Evolutionary conservation across 2,113 vertebrate species (phyloP).

Genomic region (Thunnus maccoyii): DNA sequence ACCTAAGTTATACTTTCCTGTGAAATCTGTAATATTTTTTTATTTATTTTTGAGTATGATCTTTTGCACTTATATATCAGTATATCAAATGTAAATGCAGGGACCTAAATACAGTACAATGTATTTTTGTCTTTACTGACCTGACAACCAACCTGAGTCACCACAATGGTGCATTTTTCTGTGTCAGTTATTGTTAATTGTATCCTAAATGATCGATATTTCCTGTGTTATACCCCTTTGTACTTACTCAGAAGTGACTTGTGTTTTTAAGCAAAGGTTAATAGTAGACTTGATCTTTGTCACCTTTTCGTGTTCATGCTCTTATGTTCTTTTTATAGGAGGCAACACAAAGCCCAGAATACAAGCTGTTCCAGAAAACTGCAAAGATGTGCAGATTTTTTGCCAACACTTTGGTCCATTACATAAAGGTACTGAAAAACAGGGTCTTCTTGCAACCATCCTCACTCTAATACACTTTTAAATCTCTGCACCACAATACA

Average conservation of each 20-base stretch:
- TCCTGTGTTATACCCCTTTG: neutral
- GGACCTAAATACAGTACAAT: neutral
- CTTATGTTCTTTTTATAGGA: conserved; percentile 82
- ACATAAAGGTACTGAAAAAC: conserved; percentile 89
- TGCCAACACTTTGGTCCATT: conserved; percentile 95
- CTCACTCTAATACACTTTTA: neutral
- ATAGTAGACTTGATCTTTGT: neutral
- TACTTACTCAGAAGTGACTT: neutral
- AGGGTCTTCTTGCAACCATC: rapidly evolving
- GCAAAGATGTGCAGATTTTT: conserved; percentile 96
- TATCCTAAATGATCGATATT: neutral
- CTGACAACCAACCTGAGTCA: neutral
- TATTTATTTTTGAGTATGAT: too few relatives aligned
- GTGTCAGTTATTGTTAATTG: neutral
- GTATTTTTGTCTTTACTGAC: conserved; percentile 13
- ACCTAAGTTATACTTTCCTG: too few relatives aligned
- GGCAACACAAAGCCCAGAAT: conserved; percentile 83
- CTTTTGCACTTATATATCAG: too few relatives aligned
- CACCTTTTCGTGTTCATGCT: conserved; percentile 20
- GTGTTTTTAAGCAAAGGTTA: conserved; percentile 12
- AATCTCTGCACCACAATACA: neutral
- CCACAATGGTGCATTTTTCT: neutral
- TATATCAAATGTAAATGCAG: neutral
- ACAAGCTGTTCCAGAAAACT: conserved; percentile 93
- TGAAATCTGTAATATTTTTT: too few relatives aligned